A percentile compares a stretch with the other conserved stretches of the same genome.
phyloP scores from a whole-genome alignment of 1,140 invertebrate species.

The Venustaconcha ellipsiformis region DNA sequence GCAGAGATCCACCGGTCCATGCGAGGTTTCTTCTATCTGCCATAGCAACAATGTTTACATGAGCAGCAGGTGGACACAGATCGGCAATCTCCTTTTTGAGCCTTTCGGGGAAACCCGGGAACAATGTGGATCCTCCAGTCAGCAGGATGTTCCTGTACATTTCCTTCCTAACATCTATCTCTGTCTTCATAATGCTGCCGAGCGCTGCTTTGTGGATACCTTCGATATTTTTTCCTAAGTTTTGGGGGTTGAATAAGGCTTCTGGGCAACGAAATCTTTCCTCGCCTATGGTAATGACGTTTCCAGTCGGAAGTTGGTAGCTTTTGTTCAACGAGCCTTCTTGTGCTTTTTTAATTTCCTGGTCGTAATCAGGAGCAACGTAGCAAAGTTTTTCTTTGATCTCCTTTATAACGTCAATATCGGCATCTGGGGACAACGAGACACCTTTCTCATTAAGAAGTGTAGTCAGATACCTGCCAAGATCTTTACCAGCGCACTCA shows the following conservation, averaged over 20 bases:
- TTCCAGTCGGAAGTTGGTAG: constrained; percentile 35
- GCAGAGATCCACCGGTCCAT: constrained; percentile 71
- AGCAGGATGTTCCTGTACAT: constrained; percentile 36
- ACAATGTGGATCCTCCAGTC: constrained; percentile 34
- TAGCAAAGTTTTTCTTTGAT: constrained; percentile 77
- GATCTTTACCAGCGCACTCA: too few species aligned
- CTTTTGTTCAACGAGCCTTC: too few species aligned
- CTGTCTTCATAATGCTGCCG: constrained; percentile 81
- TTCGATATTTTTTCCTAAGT: constrained; percentile 26
- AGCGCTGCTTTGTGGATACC: constrained; percentile 76
- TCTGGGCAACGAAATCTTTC: constrained; percentile 66
- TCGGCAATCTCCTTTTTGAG: constrained; percentile 80
- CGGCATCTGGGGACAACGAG: constrained; percentile 81
- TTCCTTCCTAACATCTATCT: constrained; percentile 34
- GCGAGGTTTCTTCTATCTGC: constrained; percentile 57
- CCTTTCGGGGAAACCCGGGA: constrained; percentile 26
- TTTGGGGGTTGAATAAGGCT: constrained; percentile 79
- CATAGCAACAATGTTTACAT: constrained; percentile 81
- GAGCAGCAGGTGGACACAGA: constrained; percentile 80
- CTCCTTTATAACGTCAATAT: constrained; percentile 92
- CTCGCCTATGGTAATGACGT: constrained; percentile 68
- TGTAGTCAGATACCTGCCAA: constrained; percentile 41
- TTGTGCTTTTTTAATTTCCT: constrained; percentile 90
- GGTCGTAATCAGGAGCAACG: constrained; percentile 74
- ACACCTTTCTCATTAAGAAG: constrained; percentile 73